Percentiles rank a stretch among this genome's conserved stretches.
Evolutionary conservation across 2,888 invertebrate genomes (phyloP).

Genomic region (Bimastos eiseni): DNA sequence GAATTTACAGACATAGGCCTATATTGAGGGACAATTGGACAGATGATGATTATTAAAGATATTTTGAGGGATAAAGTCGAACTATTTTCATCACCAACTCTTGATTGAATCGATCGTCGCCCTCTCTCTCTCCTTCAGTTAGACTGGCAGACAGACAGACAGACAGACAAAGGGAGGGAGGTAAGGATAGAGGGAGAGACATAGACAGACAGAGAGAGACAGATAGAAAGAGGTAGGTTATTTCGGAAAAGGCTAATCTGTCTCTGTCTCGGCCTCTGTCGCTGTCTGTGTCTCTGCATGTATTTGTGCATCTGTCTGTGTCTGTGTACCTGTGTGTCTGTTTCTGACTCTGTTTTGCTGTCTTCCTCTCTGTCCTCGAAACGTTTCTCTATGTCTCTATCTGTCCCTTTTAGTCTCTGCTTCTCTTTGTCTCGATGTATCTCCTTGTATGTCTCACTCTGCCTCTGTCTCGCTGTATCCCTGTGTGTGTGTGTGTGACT

Average conservation of each 20-base stretch:
- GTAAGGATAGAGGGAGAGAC: not conserved
- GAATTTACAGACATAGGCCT: not conserved
- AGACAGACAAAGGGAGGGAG: constrained; percentile 14
- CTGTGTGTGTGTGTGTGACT: not conserved
- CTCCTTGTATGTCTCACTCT: not conserved
- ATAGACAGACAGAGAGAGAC: not conserved
- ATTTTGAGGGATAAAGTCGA: not conserved
- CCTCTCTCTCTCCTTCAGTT: no score
- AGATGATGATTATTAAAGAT: not conserved
- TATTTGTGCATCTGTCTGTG: not conserved
- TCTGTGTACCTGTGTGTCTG: not conserved
- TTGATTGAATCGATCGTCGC: no score
- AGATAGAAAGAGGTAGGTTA: no score
- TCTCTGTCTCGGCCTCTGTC: not conserved
- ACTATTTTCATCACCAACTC: not conserved
- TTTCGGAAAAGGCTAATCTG: no score
- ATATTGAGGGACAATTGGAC: not conserved
- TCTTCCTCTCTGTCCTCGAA: not conserved
- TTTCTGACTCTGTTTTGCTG: not conserved
- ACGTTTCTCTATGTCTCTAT: not conserved
- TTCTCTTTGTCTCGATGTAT: not conserved
- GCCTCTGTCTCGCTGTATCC: not conserved
- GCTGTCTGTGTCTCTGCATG: not conserved
- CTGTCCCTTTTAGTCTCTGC: not conserved
- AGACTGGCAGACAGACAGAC: not conserved